Conservation (phyloP, 2,113 vertebrate genomes). For the Petrocephalus microphthalmus region DNA sequence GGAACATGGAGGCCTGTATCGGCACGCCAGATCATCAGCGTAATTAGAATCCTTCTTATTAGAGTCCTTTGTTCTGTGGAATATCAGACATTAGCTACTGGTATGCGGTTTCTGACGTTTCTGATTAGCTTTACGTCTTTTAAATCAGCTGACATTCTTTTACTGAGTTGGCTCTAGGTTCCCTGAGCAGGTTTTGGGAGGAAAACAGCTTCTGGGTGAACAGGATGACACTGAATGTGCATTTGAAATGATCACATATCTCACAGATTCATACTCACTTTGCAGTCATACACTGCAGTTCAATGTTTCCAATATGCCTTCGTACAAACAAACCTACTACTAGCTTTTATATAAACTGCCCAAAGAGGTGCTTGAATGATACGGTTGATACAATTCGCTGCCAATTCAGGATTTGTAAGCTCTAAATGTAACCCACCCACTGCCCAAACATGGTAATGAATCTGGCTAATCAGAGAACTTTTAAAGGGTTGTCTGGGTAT, state of each 20-base stretch:
- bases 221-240: not conserved
- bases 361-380: not conserved
- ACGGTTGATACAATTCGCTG: not conserved
- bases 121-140: too few relatives aligned
- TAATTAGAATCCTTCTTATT: not conserved
- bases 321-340: not conserved
- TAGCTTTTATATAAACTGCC: not conserved
- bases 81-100: not conserved
- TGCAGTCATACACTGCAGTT: constrained; percentile 21
- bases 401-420: not conserved
- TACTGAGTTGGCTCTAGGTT: not conserved
- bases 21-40: not conserved
- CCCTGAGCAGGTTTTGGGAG: not conserved
- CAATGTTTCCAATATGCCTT: not conserved
- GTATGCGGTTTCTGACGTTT: not conserved
- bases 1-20: not conserved
- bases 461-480: not conserved
- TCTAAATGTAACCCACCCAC: not conserved
- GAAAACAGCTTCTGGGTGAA: not conserved
- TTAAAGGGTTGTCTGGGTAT: constrained; percentile 12
- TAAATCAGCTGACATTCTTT: not conserved
- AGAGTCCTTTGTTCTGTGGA: not conserved
- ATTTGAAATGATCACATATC: not conserved
- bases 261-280: not conserved
- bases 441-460: not conserved